Conservation (phyloP, 2,888 invertebrate species). For the Odontocolon sp. region DNA sequence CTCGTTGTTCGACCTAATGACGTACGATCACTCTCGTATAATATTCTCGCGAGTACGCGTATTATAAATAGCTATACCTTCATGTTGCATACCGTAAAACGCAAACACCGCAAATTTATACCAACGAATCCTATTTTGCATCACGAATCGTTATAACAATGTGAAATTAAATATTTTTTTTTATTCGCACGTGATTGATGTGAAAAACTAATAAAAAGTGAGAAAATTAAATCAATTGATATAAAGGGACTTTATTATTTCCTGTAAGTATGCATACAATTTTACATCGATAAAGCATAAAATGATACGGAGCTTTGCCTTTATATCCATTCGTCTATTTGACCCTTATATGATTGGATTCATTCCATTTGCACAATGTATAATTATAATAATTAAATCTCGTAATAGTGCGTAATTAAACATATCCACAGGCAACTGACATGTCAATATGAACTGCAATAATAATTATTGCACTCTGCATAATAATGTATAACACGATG, state of each 20-base stretch:
- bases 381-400: neutral
- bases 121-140: conserved; percentile 31
- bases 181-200: too few species aligned
- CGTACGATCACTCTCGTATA: conserved; percentile 54
- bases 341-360: neutral
- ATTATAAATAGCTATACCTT: conserved; percentile 48
- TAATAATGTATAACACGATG: too few species aligned
- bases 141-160: neutral
- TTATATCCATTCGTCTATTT: neutral
- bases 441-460: conserved; percentile 15
- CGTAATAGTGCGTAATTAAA: neutral
- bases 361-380: neutral
- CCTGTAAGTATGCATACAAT: too few species aligned
- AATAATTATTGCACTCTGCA: conserved; percentile 43
- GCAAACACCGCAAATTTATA: conserved; percentile 16
- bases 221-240: too few species aligned
- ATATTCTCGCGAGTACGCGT: conserved; percentile 37
- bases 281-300: neutral
- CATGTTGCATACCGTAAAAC: conserved; percentile 1
- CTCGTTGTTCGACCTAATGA: conserved; percentile 58
- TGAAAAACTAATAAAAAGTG: neutral
- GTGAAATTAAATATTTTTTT: neutral
- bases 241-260: too few species aligned
- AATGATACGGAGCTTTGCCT: neutral
- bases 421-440: too few species aligned